These are phyloP conservation scores for Odontesthes bonariensis DNA, from an alignment of 2,113 vertebrate genomes.

Conservation along the genomic window DNA sequence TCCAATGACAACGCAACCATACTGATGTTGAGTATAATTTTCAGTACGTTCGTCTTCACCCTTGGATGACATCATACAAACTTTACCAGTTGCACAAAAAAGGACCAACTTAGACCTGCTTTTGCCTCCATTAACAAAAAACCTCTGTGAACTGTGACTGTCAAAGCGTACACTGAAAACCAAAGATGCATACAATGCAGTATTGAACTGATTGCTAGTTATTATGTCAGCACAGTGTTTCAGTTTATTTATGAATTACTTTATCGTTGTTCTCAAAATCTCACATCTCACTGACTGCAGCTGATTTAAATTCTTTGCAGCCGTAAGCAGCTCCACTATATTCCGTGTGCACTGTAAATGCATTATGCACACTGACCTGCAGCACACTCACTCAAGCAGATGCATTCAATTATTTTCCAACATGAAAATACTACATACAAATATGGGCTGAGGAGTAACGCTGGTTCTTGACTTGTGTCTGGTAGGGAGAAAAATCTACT, in stretches of 20 bases:
- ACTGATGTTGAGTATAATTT: neutral
- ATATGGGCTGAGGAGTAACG: neutral
- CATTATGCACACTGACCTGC: neutral
- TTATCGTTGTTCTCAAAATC: constrained; percentile 33
- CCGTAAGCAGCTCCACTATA: constrained; percentile 25
- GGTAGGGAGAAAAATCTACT: neutral
- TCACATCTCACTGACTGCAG: constrained; percentile 17
- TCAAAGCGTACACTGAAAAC: neutral
- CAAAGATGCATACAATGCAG: neutral
- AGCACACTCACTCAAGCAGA: neutral
- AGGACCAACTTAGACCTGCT: neutral
- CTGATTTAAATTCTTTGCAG: constrained; percentile 32
- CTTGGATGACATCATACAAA: constrained; percentile 5
- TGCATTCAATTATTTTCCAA: neutral
- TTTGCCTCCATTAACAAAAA: neutral
- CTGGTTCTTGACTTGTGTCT: no score
- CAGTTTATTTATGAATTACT: constrained; percentile 19
- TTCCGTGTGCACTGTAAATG: constrained; percentile 16
- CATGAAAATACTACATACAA: neutral
- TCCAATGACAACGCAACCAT: neutral
- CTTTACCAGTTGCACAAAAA: neutral
- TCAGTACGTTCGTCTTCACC: neutral
- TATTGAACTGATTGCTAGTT: neutral
- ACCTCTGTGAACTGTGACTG: neutral
- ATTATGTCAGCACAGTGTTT: neutral